These are phyloP conservation scores for Microctonus hyperodae DNA, from an alignment of 2,888 invertebrate species.

Conservation along the genomic window DNA sequence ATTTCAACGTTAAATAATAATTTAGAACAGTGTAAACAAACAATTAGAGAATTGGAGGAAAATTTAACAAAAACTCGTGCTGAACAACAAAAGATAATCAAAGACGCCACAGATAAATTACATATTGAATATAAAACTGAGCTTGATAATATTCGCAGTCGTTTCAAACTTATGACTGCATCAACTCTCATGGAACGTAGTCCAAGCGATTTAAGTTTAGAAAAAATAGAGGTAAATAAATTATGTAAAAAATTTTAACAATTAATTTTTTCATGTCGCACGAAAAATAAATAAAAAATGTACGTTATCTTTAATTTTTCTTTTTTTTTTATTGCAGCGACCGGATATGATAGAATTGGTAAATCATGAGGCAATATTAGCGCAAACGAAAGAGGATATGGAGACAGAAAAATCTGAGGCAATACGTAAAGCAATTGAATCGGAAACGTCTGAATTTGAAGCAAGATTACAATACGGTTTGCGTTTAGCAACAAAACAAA, in stretches of 20 bases:
- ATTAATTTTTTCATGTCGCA: no score
- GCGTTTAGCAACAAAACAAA: slow-evolving; percentile 60
- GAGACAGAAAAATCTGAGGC: slow-evolving; percentile 69
- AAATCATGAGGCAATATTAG: slow-evolving; percentile 73
- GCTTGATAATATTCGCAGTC: slow-evolving; percentile 71
- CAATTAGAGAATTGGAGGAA: slow-evolving; percentile 49
- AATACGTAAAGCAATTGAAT: slow-evolving; percentile 66
- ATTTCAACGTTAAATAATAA: slow-evolving; percentile 44
- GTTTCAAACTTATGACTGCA: slow-evolving; percentile 72
- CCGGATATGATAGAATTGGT: slow-evolving; percentile 71
- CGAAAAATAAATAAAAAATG: background rate
- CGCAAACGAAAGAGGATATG: slow-evolving; percentile 74
- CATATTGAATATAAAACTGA: slow-evolving; percentile 79
- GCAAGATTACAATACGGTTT: slow-evolving; percentile 63
- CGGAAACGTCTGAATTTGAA: slow-evolving; percentile 67
- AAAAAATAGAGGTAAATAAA: slow-evolving; percentile 71
- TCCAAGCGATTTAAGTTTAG: slow-evolving; percentile 79
- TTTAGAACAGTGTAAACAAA: slow-evolving; percentile 48
- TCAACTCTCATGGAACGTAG: slow-evolving; percentile 79
- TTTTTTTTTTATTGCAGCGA: slow-evolving; percentile 55
- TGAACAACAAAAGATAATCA: slow-evolving; percentile 68
- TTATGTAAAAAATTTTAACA: no score
- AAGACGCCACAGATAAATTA: slow-evolving; percentile 74
- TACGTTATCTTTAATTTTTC: background rate
- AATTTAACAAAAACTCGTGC: slow-evolving; percentile 56